Percentiles rank a stretch among this genome's conserved stretches.
phyloP scores from a whole-genome alignment of 2,888 invertebrate genomes.

The Mythimna albipuncta region DNA sequence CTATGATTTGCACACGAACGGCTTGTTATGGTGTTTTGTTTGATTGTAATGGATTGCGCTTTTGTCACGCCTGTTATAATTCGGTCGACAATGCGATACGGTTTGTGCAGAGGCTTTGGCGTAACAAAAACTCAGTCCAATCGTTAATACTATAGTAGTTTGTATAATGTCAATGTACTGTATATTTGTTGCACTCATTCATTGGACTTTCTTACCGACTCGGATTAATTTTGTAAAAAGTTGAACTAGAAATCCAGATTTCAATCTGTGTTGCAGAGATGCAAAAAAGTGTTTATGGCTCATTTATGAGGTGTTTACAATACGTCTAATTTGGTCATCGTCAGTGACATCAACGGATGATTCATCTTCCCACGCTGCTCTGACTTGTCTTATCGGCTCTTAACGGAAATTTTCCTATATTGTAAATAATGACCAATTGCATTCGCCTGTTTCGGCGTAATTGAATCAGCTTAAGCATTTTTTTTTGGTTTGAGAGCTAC shows the following conservation, averaged over 20 bases:
- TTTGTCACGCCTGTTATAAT: constrained; percentile 74
- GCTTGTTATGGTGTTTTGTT: constrained; percentile 83
- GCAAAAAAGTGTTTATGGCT: constrained; percentile 37
- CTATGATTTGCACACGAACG: constrained; percentile 86
- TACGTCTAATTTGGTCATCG: constrained; percentile 67
- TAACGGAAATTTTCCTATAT: constrained; percentile 65
- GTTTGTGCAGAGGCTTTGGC: constrained; percentile 60
- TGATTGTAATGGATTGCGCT: constrained; percentile 73
- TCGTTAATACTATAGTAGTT: constrained; percentile 70
- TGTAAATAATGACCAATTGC: constrained; percentile 66
- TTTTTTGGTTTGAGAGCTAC: constrained; percentile 56
- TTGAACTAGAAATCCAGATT: constrained; percentile 25
- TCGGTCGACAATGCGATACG: constrained; percentile 65
- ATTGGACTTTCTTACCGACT: constrained; percentile 31
- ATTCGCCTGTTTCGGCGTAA: constrained; percentile 64
- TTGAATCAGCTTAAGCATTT: constrained; percentile 62
- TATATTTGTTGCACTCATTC: constrained; percentile 67
- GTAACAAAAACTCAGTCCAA: constrained; percentile 78
- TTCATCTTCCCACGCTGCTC: constrained; percentile 73
- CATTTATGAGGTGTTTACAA: constrained; percentile 67
- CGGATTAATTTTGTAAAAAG: constrained; percentile 46
- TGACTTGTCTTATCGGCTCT: constrained; percentile 61
- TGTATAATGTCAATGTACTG: constrained; percentile 70
- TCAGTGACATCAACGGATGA: constrained; percentile 76
- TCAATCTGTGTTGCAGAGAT: constrained; percentile 19